phyloP scores from a whole-genome alignment of 2,888 invertebrate species.

The Arge pagana region DNA sequence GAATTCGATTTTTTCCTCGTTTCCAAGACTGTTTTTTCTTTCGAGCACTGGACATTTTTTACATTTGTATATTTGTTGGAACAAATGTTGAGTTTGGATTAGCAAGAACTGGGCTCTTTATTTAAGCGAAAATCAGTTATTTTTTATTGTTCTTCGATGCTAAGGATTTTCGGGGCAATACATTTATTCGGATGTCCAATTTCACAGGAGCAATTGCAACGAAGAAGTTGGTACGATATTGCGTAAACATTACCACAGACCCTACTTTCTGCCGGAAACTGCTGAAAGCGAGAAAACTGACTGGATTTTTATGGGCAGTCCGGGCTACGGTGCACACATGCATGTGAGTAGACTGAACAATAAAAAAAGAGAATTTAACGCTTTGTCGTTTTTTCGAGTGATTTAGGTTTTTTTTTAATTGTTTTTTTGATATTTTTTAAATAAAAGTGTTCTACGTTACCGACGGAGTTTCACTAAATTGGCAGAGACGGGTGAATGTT shows the following conservation, averaged over 20 bases:
- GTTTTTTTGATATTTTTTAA: too few species aligned
- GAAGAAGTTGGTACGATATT: slow-evolving; percentile 77
- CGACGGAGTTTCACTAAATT: too few species aligned
- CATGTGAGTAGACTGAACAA: slow-evolving; percentile 74
- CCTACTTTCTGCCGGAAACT: slow-evolving; percentile 85
- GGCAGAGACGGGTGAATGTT: too few species aligned
- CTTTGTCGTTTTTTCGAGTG: too few species aligned
- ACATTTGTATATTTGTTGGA: too few species aligned
- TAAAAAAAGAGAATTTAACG: not conserved
- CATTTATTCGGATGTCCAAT: too few species aligned
- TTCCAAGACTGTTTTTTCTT: too few species aligned
- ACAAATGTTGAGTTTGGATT: too few species aligned
- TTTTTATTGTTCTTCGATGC: not conserved
- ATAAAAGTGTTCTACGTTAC: too few species aligned
- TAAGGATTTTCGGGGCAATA: not conserved
- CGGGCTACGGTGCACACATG: slow-evolving; percentile 93
- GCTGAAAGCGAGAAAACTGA: slow-evolving; percentile 90
- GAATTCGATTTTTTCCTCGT: not conserved
- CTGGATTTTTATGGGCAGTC: slow-evolving; percentile 97
- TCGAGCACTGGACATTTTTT: too few species aligned
- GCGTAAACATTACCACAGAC: slow-evolving; percentile 77
- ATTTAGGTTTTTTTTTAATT: too few species aligned
- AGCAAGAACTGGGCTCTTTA: too few species aligned
- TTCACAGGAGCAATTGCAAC: slow-evolving; percentile 88
- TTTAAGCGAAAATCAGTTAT: not conserved